phyloP scores from a whole-genome alignment of 2,797 vertebrate species.

The Borostomias antarcticus region DNA sequence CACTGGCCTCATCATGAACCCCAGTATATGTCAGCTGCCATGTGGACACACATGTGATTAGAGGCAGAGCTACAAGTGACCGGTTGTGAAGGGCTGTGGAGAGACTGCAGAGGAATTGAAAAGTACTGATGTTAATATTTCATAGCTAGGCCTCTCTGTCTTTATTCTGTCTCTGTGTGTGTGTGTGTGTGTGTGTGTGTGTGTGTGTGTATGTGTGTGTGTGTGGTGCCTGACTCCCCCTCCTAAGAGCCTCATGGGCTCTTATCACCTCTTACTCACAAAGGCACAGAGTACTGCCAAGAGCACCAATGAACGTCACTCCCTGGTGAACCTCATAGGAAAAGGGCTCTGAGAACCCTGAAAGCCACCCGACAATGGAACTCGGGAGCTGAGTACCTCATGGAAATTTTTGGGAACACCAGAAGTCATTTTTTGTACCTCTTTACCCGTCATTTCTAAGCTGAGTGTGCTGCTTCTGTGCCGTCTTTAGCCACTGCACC shows the following conservation, averaged over 20 bases:
- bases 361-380: no score
- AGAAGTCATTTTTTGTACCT: slow-evolving; percentile 42
- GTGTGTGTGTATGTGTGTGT: not conserved
- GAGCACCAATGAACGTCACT: slow-evolving; percentile 60
- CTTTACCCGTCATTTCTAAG: slow-evolving; percentile 13
- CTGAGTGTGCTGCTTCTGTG: not conserved
- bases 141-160: slow-evolving; percentile 5
- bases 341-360: slow-evolving; percentile 36
- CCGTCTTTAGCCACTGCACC: slow-evolving; percentile 15
- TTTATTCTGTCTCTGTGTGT: slow-evolving; percentile 14
- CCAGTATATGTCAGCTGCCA: slow-evolving; percentile 4
- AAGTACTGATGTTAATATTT: slow-evolving; percentile 45
- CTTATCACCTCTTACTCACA: slow-evolving; percentile 18
- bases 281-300: slow-evolving; percentile 22
- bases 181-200: not conserved
- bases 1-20: slow-evolving; percentile 5
- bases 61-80: slow-evolving; percentile 25
- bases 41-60: slow-evolving; percentile 17
- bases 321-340: slow-evolving; percentile 48
- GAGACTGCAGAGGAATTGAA: slow-evolving; percentile 14
- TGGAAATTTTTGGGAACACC: no score
- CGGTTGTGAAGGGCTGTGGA: slow-evolving; percentile 4
- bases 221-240: not conserved
- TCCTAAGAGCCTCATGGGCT: not conserved
- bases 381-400: no score